phyloP scores from a whole-genome alignment of 2,888 invertebrate species.

The Dendrolimus pini region DNA sequence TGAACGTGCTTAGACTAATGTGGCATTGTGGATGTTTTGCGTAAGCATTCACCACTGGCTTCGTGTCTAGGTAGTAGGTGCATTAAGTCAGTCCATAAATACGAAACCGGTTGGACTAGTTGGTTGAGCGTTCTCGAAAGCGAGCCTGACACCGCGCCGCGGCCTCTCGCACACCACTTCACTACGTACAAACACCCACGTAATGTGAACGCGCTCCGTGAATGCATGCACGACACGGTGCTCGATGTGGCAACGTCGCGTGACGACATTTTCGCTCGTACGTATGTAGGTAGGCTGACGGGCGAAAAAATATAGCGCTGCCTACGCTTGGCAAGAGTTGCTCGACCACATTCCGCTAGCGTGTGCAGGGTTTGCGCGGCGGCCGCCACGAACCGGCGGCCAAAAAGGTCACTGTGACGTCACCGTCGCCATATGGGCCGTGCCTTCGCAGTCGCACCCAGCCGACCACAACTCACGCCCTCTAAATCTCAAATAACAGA shows the following conservation, averaged over 20 bases:
- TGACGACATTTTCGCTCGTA: conserved; percentile 78
- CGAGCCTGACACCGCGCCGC: conserved; percentile 68
- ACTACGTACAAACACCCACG: conserved; percentile 64
- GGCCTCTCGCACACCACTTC: conserved; percentile 52
- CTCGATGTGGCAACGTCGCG: conserved; percentile 73
- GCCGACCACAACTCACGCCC: conserved; percentile 43
- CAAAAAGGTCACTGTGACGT: conserved; percentile 74
- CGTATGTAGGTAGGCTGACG: conserved; percentile 69
- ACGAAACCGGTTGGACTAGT: conserved; percentile 71
- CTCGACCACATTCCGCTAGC: conserved; percentile 72
- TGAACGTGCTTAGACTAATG: conserved; percentile 41
- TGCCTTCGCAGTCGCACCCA: conserved; percentile 39
- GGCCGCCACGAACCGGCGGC: conserved; percentile 51
- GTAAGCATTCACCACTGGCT: conserved; percentile 62
- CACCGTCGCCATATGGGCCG: conserved; percentile 63
- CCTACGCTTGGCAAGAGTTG: conserved; percentile 71
- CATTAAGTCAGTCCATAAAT: conserved; percentile 73
- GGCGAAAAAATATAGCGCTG: conserved; percentile 71
- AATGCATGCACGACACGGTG: conserved; percentile 60
- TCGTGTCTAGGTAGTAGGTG: conserved; percentile 65
- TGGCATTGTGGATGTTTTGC: conserved; percentile 50
- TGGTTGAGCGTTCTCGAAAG: conserved; percentile 75
- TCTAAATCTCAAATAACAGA: conserved; percentile 31
- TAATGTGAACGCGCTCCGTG: conserved; percentile 58
- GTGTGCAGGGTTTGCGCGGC: conserved; percentile 53